Evolutionary conservation across 2,113 vertebrate genomes (phyloP), one percentile per base, ranked within the genome.

Genomic region (Sapajus apella): DNA sequence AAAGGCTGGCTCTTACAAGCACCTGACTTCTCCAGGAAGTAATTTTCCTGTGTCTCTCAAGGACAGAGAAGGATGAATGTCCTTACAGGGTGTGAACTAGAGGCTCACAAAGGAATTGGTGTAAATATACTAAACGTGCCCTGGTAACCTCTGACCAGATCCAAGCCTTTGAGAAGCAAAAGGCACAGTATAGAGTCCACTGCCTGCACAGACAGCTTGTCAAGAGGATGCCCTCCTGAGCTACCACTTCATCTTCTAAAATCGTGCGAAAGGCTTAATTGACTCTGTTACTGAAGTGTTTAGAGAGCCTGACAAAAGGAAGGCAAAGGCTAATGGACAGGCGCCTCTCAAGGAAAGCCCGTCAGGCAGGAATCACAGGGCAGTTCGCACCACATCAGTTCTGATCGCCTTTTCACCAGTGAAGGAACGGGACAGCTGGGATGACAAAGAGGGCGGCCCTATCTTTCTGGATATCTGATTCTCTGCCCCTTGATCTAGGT

Each of bases 21-120:
- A 90, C 89, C 95, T 96, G 88, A 96, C 97, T 97, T 97, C 95
- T 98, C 95, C 30, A 93, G 87, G 88, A 98, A 98, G 95, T 97
- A 94, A 95, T 96, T 98, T 97, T 94, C 93, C 92, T 90, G 61
- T 86, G 47, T 98, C 96, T 97, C 77, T 96, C 95, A 97, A 96
- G 96, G 92, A 68, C 86, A 97, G 70, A 87, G 16, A 90, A 94
- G 75, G 92, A 97, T 16, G 61, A 92, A 97, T 23, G 0, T 97
- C 92, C 92, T 94, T 56, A 50, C 8, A 97, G 93, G 96, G 90
- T 6, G 25, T 77, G 92, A 97, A 77, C 91, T 66, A 66, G 50
- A 35, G 43, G 35, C 73, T 97, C 93, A 94, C 97, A 96, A 82
- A 58, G 97, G 64, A 97, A 95, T 91, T 43, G 50, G 8, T 58